Evolutionary conservation across 1,140 invertebrate genomes (phyloP).

Genomic region (Achroia grisella): DNA sequence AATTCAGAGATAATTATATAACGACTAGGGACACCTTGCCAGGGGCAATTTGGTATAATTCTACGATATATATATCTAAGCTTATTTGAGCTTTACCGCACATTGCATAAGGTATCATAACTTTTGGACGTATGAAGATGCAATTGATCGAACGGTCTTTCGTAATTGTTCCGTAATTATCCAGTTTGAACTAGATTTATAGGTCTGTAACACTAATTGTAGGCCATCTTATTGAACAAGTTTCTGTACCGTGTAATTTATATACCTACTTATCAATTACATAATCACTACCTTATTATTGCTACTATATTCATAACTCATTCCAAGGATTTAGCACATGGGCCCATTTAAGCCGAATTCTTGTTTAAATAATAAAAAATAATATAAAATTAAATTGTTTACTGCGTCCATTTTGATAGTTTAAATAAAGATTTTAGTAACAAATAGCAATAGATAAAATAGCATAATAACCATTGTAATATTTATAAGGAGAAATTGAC

Average conservation of each 20-base stretch:
- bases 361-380: too few relatives aligned
- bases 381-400: too few relatives aligned
- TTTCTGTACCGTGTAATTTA: conserved; percentile 1
- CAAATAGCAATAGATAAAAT: too few relatives aligned
- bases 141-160: conserved; percentile 17
- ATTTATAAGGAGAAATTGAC: too few relatives aligned
- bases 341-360: too few relatives aligned
- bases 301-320: too few relatives aligned
- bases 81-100: conserved; percentile 12
- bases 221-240: conserved; percentile 2
- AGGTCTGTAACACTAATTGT: conserved; percentile 15
- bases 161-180: conserved; percentile 28
- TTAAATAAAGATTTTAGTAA: too few relatives aligned
- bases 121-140: conserved; percentile 8
- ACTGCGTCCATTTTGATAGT: too few relatives aligned
- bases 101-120: conserved; percentile 16
- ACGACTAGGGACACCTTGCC: conserved; percentile 17
- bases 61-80: conserved; percentile 15
- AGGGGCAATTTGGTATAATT: conserved; percentile 14
- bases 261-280: neutral
- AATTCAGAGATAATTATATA: conserved; percentile 28
- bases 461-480: too few relatives aligned
- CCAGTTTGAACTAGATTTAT: conserved; percentile 24
- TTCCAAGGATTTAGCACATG: too few relatives aligned
- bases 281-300: neutral